Evolutionary conservation across 2,113 vertebrate species (phyloP).

Genomic region (Lichenostomus cassidix): DNA sequence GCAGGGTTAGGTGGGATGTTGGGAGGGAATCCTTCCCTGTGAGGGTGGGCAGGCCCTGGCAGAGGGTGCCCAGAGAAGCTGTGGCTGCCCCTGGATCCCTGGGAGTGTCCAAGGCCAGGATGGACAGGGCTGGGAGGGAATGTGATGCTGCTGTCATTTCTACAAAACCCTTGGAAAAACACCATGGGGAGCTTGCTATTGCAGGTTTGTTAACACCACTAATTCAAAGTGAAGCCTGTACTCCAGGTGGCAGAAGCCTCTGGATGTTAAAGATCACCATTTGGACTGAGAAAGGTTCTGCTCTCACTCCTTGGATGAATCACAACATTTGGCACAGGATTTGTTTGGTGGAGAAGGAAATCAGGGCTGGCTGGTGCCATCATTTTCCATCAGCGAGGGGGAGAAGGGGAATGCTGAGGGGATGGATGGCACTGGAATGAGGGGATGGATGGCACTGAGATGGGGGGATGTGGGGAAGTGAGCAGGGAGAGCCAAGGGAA

Average conservation of each 20-base stretch:
- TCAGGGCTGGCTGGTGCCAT: neutral
- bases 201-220: neutral
- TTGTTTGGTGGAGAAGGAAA: neutral
- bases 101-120: fast-evolving
- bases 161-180: neutral
- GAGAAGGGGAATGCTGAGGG: neutral
- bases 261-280: neutral
- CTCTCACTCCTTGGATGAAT: neutral
- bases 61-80: neutral
- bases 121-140: neutral
- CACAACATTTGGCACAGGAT: neutral
- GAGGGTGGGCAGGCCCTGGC: neutral
- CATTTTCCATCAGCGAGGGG: neutral
- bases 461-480: neutral
- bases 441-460: neutral
- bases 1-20: neutral
- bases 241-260: neutral
- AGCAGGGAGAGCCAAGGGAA: neutral
- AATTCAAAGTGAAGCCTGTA: neutral
- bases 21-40: fast-evolving
- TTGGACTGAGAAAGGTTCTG: neutral
- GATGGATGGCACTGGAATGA: neutral
- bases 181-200: neutral
- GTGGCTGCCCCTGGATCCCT: neutral
- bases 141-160: neutral